Conservation (phyloP, 1,140 invertebrate species). For the Sarcophaga peregrina region DNA sequence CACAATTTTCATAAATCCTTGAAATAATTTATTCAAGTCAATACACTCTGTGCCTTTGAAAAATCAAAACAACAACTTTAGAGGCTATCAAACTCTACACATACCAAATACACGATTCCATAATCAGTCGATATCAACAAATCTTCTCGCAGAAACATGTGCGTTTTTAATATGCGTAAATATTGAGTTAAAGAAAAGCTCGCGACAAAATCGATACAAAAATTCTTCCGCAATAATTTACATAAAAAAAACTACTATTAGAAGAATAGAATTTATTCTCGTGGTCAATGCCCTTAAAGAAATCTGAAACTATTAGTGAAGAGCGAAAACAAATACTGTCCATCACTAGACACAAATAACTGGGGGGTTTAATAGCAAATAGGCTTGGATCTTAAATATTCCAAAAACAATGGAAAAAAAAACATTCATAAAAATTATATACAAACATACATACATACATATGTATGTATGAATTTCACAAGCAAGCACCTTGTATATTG, state of each 20-base stretch:
- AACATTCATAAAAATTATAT: no score
- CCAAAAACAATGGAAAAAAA: no score
- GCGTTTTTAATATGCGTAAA: not conserved
- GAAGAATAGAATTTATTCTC: not conserved
- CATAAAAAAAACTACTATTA: not conserved
- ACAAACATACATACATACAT: no score
- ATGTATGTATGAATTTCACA: no score
- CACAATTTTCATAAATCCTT: constrained; percentile 7
- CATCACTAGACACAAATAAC: no score
- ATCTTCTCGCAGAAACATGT: not conserved
- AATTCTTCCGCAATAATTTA: constrained; percentile 16
- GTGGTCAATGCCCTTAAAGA: not conserved
- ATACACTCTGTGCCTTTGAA: not conserved
- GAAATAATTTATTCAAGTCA: not conserved
- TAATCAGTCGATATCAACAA: no score
- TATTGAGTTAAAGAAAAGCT: not conserved
- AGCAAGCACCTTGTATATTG: no score
- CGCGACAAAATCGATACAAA: not conserved
- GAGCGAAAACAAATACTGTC: no score
- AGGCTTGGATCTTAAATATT: no score
- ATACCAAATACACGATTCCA: not conserved
- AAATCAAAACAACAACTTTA: not conserved
- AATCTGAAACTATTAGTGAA: no score
- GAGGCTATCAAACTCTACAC: not conserved
- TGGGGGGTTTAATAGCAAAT: no score